phyloP scores from a whole-genome alignment of 2,888 invertebrate genomes.

The Amaurobius ferox region DNA sequence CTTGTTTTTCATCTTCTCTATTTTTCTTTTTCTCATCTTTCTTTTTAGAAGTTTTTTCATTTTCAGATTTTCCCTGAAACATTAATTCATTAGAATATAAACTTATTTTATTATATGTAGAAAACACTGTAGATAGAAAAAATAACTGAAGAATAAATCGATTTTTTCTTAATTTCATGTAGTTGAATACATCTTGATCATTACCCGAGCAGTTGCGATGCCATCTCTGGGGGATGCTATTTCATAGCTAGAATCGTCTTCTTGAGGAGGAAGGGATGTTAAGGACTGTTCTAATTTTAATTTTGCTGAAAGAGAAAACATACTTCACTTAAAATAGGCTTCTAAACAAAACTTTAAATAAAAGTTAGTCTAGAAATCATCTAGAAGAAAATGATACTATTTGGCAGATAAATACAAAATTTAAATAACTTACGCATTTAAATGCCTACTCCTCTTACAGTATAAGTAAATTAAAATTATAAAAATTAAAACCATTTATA shows the following conservation, averaged over 20 bases:
- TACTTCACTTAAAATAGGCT: too few relatives aligned
- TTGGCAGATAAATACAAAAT: too few relatives aligned
- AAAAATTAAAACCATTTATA: too few relatives aligned
- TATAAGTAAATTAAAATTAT: too few relatives aligned
- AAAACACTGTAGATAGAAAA: background rate
- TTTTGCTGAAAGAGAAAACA: conserved; percentile 65
- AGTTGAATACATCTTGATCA: background rate
- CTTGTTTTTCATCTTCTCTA: conserved; percentile 85
- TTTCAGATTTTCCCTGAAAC: conserved; percentile 79
- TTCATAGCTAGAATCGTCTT: conserved; percentile 84
- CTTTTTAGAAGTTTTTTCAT: conserved; percentile 82
- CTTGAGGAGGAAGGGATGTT: conserved; percentile 77
- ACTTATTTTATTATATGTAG: background rate
- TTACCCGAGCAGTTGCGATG: conserved; percentile 76
- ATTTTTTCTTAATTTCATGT: background rate
- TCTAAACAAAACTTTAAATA: too few relatives aligned
- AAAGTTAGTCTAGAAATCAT: too few relatives aligned
- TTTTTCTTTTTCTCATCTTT: conserved; percentile 81
- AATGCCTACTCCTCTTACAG: too few relatives aligned
- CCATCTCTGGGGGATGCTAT: conserved; percentile 83
- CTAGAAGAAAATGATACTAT: too few relatives aligned
- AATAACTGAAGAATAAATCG: background rate
- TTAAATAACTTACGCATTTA: too few relatives aligned
- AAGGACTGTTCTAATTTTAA: conserved; percentile 73
- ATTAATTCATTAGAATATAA: background rate